A percentile compares a stretch with the other conserved stretches of the same genome.
Conservation (phyloP, 2,888 invertebrate genomes). For the Mechanitis messenoides region DNA sequence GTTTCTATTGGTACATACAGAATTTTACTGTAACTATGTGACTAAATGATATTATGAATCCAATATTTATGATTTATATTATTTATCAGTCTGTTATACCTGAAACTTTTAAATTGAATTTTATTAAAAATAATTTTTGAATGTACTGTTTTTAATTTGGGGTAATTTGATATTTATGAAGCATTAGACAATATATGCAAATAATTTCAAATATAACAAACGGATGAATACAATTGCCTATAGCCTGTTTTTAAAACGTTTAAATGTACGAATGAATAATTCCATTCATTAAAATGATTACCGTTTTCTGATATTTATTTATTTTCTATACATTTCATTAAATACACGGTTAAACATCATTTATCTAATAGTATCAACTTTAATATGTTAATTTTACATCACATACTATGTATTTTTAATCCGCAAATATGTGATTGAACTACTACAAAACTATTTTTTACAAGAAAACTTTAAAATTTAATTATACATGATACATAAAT, state of each 20-base stretch:
- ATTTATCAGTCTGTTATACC: conserved; percentile 20
- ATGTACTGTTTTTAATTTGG: no score
- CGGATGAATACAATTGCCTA: neutral
- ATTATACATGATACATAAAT: neutral
- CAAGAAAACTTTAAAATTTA: neutral
- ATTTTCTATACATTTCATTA: conserved; percentile 2
- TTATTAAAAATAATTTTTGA: no score
- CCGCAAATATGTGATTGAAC: neutral
- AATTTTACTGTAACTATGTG: conserved; percentile 24
- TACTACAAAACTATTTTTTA: conserved; percentile 1
- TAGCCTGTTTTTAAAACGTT: conserved; percentile 11
- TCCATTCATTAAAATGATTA: conserved; percentile 6
- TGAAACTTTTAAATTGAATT: conserved; percentile 15
- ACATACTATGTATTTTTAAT: conserved; percentile 4
- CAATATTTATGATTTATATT: conserved; percentile 33
- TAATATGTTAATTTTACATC: conserved; percentile 2
- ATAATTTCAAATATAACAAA: conserved; percentile 21
- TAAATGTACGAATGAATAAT: conserved; percentile 13
- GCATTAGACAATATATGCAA: no score
- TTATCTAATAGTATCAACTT: neutral
- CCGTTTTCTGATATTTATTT: neutral
- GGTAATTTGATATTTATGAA: no score
- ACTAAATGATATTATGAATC: conserved; percentile 40
- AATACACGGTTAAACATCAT: conserved; percentile 4
- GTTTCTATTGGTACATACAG: conserved; percentile 44